phyloP scores from a whole-genome alignment of 2,888 invertebrate genomes.

The Euproctis similis region DNA sequence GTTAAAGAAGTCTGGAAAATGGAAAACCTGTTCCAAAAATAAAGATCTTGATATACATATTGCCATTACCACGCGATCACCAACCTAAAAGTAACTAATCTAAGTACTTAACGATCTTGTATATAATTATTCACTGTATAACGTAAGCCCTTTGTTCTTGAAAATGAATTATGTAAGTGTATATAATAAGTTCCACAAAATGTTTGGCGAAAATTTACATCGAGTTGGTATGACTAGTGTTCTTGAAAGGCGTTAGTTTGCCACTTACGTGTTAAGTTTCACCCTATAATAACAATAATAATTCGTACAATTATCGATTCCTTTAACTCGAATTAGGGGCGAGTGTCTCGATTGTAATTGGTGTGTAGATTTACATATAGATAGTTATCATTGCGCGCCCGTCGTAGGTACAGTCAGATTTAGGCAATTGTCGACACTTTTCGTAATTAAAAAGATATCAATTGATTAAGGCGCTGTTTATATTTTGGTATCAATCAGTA shows the following conservation, averaged over 20 bases:
- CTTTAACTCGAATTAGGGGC: conserved; percentile 33
- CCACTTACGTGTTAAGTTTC: conserved; percentile 16
- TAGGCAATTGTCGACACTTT: too few species aligned
- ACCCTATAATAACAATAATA: too few species aligned
- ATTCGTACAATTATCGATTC: conserved; percentile 32
- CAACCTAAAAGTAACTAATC: neutral
- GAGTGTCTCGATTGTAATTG: conserved; percentile 38
- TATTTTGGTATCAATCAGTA: too few species aligned
- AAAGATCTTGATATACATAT: too few species aligned
- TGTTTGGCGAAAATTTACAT: conserved; percentile 26
- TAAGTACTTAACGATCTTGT: too few species aligned
- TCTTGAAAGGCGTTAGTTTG: conserved; percentile 24
- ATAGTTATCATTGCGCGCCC: conserved; percentile 35
- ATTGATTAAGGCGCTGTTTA: too few species aligned
- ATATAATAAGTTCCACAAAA: conserved; percentile 10
- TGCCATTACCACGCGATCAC: too few species aligned
- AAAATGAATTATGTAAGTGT: conserved; percentile 6
- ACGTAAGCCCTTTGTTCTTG: conserved; percentile 11
- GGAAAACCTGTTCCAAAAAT: too few species aligned
- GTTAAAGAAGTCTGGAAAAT: too few species aligned
- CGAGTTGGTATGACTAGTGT: conserved; percentile 22
- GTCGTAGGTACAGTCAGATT: conserved; percentile 16
- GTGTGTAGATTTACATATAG: conserved; percentile 27
- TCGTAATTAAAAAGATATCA: too few species aligned
- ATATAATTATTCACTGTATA: too few species aligned